Conservation (phyloP, 2,113 vertebrate species). For the Scalopus aquaticus region DNA sequence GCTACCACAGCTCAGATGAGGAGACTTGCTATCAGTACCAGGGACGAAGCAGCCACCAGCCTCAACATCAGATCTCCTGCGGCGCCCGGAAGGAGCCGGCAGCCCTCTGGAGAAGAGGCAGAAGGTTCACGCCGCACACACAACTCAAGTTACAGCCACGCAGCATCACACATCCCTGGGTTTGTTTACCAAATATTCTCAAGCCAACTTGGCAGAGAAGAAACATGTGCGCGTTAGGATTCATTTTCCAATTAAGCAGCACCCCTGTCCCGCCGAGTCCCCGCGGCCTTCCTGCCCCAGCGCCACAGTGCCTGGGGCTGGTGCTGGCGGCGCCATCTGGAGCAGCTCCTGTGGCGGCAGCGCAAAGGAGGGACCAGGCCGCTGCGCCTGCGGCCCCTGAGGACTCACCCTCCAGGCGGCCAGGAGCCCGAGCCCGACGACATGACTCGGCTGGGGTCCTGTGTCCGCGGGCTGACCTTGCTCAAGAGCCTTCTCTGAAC, state of each 20-base stretch:
- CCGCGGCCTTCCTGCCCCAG: neutral
- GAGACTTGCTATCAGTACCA: neutral
- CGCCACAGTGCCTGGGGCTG: neutral
- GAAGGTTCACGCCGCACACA: neutral
- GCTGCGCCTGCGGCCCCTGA: neutral
- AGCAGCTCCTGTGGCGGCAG: rapidly evolving
- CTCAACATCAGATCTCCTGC: neutral
- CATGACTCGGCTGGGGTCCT: neutral
- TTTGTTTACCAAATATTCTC: neutral
- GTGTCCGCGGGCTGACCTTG: neutral
- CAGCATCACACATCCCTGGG: neutral
- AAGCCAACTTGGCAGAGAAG: neutral
- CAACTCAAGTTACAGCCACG: neutral
- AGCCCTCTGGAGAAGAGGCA: neutral
- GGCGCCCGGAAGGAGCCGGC: neutral
- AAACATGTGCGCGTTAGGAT: neutral
- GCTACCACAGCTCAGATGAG: no score
- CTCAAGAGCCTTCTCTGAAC: neutral
- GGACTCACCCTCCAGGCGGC: no score
- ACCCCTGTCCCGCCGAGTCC: neutral
- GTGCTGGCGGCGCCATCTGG: neutral
- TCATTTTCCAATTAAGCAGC: neutral
- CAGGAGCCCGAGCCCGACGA: neutral
- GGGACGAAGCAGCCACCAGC: no score
- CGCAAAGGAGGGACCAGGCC: neutral